A percentile compares a stretch with the other conserved stretches of the same genome.
Conservation (phyloP, 2,888 invertebrate genomes). For the Laspeyria flexula region DNA sequence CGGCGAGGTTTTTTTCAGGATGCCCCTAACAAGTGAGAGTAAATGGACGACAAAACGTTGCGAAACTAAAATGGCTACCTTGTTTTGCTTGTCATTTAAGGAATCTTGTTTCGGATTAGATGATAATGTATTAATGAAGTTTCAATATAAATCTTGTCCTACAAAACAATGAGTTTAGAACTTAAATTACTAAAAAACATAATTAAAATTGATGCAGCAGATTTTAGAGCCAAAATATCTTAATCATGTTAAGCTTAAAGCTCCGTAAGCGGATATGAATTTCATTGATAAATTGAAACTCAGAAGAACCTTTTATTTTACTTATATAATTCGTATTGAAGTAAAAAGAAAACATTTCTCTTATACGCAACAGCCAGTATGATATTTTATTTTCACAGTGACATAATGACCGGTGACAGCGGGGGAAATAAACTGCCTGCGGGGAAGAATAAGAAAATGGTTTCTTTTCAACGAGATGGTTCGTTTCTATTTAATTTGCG, state of each 20-base stretch:
- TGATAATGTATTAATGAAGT: slow-evolving; percentile 23
- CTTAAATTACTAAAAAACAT: neutral
- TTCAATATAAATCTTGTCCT: slow-evolving; percentile 6
- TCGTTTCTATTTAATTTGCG: slow-evolving; percentile 67
- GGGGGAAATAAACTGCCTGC: slow-evolving; percentile 66
- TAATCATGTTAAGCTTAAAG: neutral
- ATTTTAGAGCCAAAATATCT: neutral
- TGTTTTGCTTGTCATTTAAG: slow-evolving; percentile 50
- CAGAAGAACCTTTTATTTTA: slow-evolving; percentile 10
- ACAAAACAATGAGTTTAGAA: neutral
- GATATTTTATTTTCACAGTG: slow-evolving; percentile 60
- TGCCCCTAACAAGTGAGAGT: slow-evolving; percentile 69
- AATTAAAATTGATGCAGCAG: neutral
- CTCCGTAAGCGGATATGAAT: neutral
- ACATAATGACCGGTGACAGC: slow-evolving; percentile 73
- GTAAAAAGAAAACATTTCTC: slow-evolving; percentile 36
- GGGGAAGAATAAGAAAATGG: slow-evolving; percentile 66
- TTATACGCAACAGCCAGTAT: slow-evolving; percentile 39
- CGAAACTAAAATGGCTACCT: slow-evolving; percentile 58
- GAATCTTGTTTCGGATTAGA: slow-evolving; percentile 29
- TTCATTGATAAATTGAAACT: neutral
- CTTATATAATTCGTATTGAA: slow-evolving; percentile 31
- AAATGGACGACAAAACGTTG: slow-evolving; percentile 71
- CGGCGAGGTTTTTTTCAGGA: slow-evolving; percentile 72
- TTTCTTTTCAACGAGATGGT: slow-evolving; percentile 59